Conservation (phyloP, 2,888 invertebrate species). For the Scotopteryx bipunctaria region DNA sequence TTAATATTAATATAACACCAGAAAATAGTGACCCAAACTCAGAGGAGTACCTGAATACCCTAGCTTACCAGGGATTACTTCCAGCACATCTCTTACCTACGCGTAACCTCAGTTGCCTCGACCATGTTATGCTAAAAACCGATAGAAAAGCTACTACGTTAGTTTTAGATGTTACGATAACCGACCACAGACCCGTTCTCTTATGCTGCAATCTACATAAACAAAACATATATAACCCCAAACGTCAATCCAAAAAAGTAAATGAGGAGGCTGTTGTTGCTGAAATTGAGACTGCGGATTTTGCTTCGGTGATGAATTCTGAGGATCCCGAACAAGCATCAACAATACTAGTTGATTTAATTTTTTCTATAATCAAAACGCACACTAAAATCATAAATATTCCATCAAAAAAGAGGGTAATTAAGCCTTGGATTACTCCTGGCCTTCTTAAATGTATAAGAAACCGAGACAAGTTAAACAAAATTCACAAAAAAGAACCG, state of each 20-base stretch:
- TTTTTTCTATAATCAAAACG: not conserved
- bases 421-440: constrained; percentile 19
- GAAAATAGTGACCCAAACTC: not conserved
- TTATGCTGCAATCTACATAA: not conserved
- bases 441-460: constrained; percentile 21
- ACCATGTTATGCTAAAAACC: not conserved
- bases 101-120: not conserved
- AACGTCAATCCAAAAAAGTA: not conserved
- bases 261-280: not conserved
- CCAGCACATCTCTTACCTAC: not conserved
- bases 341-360: not conserved
- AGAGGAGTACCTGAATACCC: not conserved
- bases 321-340: not conserved
- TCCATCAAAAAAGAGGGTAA: not conserved
- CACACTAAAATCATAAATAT: not conserved
- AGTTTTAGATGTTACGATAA: not conserved
- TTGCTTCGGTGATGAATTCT: not conserved
- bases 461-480: constrained; percentile 19
- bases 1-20: not conserved
- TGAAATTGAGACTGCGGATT: not conserved
- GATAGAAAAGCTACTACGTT: not conserved
- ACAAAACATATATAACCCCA: not conserved
- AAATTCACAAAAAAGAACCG: not conserved
- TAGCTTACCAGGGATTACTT: not conserved
- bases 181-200: not conserved